phyloP scores from a whole-genome alignment of 2,888 invertebrate species.

The Smittia sp. region DNA sequence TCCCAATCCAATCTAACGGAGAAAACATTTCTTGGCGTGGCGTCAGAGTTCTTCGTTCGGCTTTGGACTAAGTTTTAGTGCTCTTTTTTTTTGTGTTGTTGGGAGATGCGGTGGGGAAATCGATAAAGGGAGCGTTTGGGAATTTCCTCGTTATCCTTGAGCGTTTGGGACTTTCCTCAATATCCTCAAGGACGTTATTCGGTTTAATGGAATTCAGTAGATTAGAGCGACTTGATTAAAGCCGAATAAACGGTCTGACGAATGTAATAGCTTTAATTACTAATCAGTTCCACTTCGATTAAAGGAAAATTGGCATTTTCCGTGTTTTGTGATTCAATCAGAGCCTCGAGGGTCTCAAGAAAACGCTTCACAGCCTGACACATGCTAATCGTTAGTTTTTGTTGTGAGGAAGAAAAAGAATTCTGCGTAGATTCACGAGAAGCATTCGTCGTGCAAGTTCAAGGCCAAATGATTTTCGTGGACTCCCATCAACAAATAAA shows the following conservation, averaged over 20 bases:
- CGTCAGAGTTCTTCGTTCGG: slow-evolving; percentile 4
- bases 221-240: not conserved
- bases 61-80: not conserved
- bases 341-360: not conserved
- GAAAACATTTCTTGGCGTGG: slow-evolving; percentile 11
- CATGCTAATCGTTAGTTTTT: not conserved
- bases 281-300: not conserved
- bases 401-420: not conserved
- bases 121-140: not conserved
- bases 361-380: not conserved
- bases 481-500: no score
- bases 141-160: not conserved
- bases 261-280: not conserved
- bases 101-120: not conserved
- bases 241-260: no score
- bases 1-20: not conserved
- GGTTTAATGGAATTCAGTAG: not conserved
- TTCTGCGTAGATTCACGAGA: not conserved
- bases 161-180: not conserved
- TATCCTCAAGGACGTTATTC: not conserved
- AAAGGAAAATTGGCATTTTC: not conserved
- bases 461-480: not conserved
- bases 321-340: not conserved
- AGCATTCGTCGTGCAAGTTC: not conserved
- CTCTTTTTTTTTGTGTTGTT: not conserved